phyloP scores from a whole-genome alignment of 2,797 vertebrate species.

The Sebastes kiyomatsui region DNA sequence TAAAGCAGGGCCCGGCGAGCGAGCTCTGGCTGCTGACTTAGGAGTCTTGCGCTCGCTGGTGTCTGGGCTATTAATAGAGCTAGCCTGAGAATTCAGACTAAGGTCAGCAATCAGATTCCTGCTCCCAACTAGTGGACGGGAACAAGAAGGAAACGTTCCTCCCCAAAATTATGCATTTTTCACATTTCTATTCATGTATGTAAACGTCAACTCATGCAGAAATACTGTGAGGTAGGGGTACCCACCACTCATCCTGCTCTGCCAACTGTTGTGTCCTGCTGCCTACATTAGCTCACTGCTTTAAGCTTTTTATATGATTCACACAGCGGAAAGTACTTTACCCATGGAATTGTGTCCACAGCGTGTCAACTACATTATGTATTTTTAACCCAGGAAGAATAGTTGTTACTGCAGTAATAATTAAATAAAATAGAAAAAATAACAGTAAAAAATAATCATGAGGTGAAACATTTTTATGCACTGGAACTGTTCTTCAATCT shows the following conservation, averaged over 20 bases:
- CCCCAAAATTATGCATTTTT: constrained; percentile 65
- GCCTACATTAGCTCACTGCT: constrained; percentile 3
- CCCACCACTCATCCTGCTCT: not conserved
- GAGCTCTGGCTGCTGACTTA: constrained; percentile 69
- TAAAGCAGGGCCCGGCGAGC: constrained; percentile 33
- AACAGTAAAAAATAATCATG: not conserved
- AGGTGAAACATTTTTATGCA: constrained; percentile 1
- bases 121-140: constrained; percentile 64
- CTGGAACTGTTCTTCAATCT: not conserved
- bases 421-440: not conserved
- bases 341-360: not conserved
- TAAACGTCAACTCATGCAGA: constrained; percentile 27
- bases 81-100: constrained; percentile 83
- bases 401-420: not conserved
- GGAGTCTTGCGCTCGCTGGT: constrained; percentile 70
- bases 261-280: constrained; percentile 3
- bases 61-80: constrained; percentile 83
- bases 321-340: constrained; percentile 18
- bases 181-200: constrained; percentile 60
- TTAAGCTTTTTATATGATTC: constrained; percentile 21
- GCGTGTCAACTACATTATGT: constrained; percentile 7
- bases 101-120: constrained; percentile 82
- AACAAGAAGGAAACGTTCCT: constrained; percentile 52
- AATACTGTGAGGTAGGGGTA: not conserved
- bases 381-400: constrained; percentile 7